Base-by-base conservation (phyloP, 2,113 vertebrate genomes). In the Pteruthius melanotis region DNA sequence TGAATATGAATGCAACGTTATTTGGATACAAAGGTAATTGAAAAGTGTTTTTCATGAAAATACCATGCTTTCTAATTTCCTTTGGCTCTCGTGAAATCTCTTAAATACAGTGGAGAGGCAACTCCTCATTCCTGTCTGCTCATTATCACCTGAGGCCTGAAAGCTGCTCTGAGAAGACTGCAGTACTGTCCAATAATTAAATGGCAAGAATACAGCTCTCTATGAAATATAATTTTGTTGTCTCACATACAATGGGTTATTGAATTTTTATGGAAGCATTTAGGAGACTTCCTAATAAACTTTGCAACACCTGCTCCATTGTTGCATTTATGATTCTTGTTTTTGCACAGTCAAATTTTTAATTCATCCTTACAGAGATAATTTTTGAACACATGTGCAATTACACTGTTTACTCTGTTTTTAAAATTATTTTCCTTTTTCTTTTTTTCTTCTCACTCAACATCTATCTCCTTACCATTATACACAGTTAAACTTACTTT, bases 271-370 rank as follows among this genome's bases (percentile, higher is more conserved):
- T 86, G 52, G 79, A 78, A 89, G 42, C 31, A 27, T 77, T 88
- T 70, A 53, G 35, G 56, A 94, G 39, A 60, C 78, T 90, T 96
- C 52, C 64, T 80, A 68, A 90, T 94, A 70, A 94, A 75, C 56
- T 76, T 91, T 66, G 74, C 63, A 86, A 63, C 71, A 86, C 82
- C 78, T 86, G 59, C 69, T 90, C 52, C 16, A 28, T 89, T 90
- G 47, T 39, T 45, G 20, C 11, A 2, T 61, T 94, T 80, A 76
- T 59, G 24, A 37, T 37, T 80, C 50, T 63, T 83, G 18, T n/a
- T 85, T 94, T 95, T 77, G 61, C 64, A 65, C 20, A 56, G 69
- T 64, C 40, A 60, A 10, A 54, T 24, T 87, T 79, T 56, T 76
- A 39, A 77, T 85, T 84, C 15, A 30, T 71, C 52, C n/a, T 83